Evolutionary conservation across 2,888 invertebrate species (phyloP), one percentile per base, ranked within the genome.

Genomic region (Eudemis profundana): DNA sequence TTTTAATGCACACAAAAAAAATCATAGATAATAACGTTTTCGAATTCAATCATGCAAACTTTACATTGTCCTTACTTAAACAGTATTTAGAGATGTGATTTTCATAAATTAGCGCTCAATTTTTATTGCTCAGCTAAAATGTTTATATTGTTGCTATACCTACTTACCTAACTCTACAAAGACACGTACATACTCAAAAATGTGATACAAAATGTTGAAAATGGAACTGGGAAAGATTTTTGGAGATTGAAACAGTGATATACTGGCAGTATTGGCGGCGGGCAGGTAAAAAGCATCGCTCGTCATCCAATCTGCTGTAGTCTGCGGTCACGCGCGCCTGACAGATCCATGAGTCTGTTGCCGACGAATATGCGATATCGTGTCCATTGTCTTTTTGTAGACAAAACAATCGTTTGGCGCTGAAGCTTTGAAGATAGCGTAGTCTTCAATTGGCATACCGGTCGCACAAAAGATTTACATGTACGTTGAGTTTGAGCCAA

Each of bases 341-440:
- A 88, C 87, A 86, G 84, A 78, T 73, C 78, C 84, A 82, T 81
- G 84, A 81, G 83, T 85, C 79, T 78, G 79, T 83, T 82, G 83
- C 78, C 79, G 82, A 79, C 76, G 78, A 79, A 81, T 77, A 77
- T 72, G 76, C 82, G 83, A 86, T 86, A 82, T 80, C 86, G 79
- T 85, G 85, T 85, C 81, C 79, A 84, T 83, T 81, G 78, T 79
- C 83, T 84, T 87, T 86, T 83, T 84, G 85, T 81, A 72, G 8
- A 23, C 33, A 66, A 64, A 74, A 72, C 76, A 72, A 36, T 15
- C 14, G 17, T 74, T 77, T 77, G 66, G 72, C 71, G 70, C 72
- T 67, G 74, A 75, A 71, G 74, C 77, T 79, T 78, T 77, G 71
- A 76, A 78, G 76, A 78, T 72, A 78, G 70, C 74, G 74, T 73